Evolutionary conservation across 2,797 vertebrate genomes (phyloP), one percentile per base, ranked within the genome.

Genomic region (Podarcis siculus): DNA sequence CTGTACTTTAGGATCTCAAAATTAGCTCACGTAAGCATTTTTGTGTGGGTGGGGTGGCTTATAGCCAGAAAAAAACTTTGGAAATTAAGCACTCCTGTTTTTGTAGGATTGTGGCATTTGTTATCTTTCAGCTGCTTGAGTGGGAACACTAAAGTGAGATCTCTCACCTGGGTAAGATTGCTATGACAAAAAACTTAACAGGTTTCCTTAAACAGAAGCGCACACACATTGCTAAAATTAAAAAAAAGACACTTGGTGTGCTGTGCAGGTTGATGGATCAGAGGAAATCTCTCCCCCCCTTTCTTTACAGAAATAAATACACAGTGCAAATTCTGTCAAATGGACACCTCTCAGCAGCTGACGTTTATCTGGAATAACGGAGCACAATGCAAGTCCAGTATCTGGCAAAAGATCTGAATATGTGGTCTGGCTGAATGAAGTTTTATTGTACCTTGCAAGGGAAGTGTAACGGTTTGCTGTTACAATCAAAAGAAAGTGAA

Each of bases 401-500:
- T 25, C 72, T 58, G 61, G 80, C 73, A 42, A 76, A 71, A 83
- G 45, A 32, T 61, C 67, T 37, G 3, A 30, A 27, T n/a, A 25
- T 13, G 30, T 25, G 49, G 3, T 64, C 35, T 32, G 27, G 35
- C 45, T 61, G 42, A 69, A 39, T 45, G 72, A n/a, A 42, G 39
- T 12, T 30, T n/a, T 35, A 30, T 39, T 58, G 77, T 49, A 42
- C 39, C 78, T n/a, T 35, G 32, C 37, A 39, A 55, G 32, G 12
- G 23, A 13, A 83, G 64, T 55, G 61, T 35, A 78, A 78, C 19
- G 5, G 21, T 58, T 23, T 3, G 0, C 0, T 4, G 6, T 23
- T n/a, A 61, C 27, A 21, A 75, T 61, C 25, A 19, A 35, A 85
- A 64, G 21, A 64, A 64, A 64, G 0, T 7, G 12, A 35, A 19